A percentile compares a stretch with the other conserved stretches of the same genome.
phyloP scores from a whole-genome alignment of 2,888 invertebrate genomes.

The Allacma fusca region DNA sequence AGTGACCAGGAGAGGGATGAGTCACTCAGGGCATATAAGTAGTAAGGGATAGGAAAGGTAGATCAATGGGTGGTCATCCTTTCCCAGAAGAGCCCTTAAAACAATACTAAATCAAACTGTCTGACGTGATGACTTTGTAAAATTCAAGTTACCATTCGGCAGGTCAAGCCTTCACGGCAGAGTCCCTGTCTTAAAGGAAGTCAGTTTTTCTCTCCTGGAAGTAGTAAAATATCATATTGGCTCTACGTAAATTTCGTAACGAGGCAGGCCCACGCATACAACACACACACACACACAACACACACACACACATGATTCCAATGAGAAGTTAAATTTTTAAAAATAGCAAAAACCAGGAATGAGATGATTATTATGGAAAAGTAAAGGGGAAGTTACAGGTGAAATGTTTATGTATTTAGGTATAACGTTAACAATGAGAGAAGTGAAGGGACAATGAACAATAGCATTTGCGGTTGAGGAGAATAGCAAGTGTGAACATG shows the following conservation, averaged over 20 bases:
- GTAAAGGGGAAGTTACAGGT: slow-evolving; percentile 16
- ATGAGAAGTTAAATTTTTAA: too few relatives aligned
- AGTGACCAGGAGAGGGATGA: slow-evolving; percentile 23
- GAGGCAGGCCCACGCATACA: too few relatives aligned
- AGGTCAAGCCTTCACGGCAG: too few relatives aligned
- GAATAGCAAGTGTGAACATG: slow-evolving; percentile 34
- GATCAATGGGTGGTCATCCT: slow-evolving; percentile 40
- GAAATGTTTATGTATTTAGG: slow-evolving; percentile 11
- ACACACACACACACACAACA: too few relatives aligned
- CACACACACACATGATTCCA: too few relatives aligned
- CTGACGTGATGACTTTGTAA: neutral
- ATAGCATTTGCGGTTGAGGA: slow-evolving; percentile 20
- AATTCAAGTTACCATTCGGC: too few relatives aligned
- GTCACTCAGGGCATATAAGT: slow-evolving; percentile 2
- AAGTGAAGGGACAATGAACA: neutral
- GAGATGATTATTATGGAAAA: slow-evolving; percentile 4
- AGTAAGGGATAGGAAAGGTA: slow-evolving; percentile 30
- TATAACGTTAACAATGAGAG: slow-evolving; percentile 7
- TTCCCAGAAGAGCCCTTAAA: slow-evolving; percentile 27
- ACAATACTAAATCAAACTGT: slow-evolving; percentile 18
- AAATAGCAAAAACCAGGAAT: slow-evolving; percentile 6
- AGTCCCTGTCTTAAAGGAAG: too few relatives aligned
- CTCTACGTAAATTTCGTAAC: too few relatives aligned
- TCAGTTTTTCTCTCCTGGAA: too few relatives aligned
- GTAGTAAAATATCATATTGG: too few relatives aligned